phyloP scores from a whole-genome alignment of 30 jellyfish, hydroid and myxozoan genomes.

The Chironex yamaguchii region DNA sequence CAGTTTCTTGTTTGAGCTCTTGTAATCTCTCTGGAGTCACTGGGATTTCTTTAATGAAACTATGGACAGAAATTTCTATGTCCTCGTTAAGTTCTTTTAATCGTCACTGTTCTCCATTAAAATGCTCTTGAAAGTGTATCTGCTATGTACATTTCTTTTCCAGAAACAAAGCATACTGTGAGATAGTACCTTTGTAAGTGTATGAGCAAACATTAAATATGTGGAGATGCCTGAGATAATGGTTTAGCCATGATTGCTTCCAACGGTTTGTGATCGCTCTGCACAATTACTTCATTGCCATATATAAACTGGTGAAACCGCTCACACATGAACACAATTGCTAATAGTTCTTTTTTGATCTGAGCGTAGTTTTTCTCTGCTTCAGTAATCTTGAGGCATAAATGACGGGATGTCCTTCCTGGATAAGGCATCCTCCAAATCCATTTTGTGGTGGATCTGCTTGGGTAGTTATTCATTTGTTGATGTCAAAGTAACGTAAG shows the following conservation, averaged over 20 bases:
- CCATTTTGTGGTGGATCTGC: slow-evolving; percentile 57
- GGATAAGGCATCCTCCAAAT: slow-evolving; percentile 42
- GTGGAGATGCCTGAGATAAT: slow-evolving; percentile 15
- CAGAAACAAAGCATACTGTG: slow-evolving; percentile 9
- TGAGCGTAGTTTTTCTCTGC: slow-evolving; percentile 58
- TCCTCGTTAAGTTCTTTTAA: slow-evolving; percentile 10
- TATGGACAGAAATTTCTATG: slow-evolving; percentile 13
- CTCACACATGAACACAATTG: slow-evolving; percentile 38
- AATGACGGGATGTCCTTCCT: slow-evolving; percentile 65
- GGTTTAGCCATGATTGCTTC: slow-evolving; percentile 24
- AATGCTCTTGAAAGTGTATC: slow-evolving; percentile 43
- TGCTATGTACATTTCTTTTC: no score
- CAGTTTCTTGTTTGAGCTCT: slow-evolving; percentile 44
- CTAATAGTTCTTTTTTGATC: slow-evolving; percentile 36
- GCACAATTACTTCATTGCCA: slow-evolving; percentile 10
- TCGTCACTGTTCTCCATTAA: no score
- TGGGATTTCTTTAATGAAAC: slow-evolving; percentile 15
- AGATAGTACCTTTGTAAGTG: slow-evolving; percentile 12
- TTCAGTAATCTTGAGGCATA: slow-evolving; percentile 52
- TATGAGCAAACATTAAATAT: slow-evolving; percentile 5
- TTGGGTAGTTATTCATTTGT: slow-evolving; percentile 5
- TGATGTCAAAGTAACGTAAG: slow-evolving; percentile 30
- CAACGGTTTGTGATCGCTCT: slow-evolving; percentile 26
- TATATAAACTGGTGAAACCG: slow-evolving; percentile 30
- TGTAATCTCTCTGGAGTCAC: slow-evolving; percentile 35